These are phyloP conservation scores for Euura saliciscinereae DNA, from an alignment of 1,140 invertebrate species.

Conservation along the genomic window DNA sequence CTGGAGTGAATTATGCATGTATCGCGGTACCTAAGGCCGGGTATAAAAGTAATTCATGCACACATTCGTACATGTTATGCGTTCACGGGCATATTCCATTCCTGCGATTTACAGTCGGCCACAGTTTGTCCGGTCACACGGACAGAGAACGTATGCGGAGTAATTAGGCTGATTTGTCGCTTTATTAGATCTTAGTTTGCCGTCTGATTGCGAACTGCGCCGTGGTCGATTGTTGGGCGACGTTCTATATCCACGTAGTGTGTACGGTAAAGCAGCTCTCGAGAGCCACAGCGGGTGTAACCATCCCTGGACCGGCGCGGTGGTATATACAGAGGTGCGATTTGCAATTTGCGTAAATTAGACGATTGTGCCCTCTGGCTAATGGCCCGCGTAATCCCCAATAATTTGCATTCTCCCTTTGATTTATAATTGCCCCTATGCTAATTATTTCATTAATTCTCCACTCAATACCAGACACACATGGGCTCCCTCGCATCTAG, in stretches of 20 bases:
- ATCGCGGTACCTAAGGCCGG: too few species aligned
- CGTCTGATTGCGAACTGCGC: constrained; percentile 12
- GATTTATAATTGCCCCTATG: not conserved
- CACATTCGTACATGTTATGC: too few species aligned
- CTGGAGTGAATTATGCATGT: not conserved
- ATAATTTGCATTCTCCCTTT: constrained; percentile 33
- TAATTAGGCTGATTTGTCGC: constrained; percentile 58
- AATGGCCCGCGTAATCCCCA: constrained; percentile 43
- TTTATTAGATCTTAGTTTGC: constrained; percentile 60
- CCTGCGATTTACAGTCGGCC: too few species aligned
- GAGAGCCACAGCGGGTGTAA: too few species aligned
- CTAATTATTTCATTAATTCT: constrained; percentile 8
- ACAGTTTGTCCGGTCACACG: too few species aligned
- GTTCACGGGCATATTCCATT: too few species aligned
- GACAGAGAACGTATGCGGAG: not conserved
- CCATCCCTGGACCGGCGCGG: not conserved
- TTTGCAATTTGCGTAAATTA: constrained; percentile 61
- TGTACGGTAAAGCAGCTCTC: not conserved
- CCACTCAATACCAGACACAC: not conserved
- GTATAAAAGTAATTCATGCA: too few species aligned
- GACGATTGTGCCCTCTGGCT: constrained; percentile 16
- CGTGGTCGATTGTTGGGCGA: not conserved
- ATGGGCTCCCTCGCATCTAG: not conserved
- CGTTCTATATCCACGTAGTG: not conserved
- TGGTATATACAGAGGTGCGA: constrained; percentile 28